These are phyloP conservation scores for Amorpha juglandis DNA, from an alignment of 2,888 invertebrate species.

Conservation along the genomic window DNA sequence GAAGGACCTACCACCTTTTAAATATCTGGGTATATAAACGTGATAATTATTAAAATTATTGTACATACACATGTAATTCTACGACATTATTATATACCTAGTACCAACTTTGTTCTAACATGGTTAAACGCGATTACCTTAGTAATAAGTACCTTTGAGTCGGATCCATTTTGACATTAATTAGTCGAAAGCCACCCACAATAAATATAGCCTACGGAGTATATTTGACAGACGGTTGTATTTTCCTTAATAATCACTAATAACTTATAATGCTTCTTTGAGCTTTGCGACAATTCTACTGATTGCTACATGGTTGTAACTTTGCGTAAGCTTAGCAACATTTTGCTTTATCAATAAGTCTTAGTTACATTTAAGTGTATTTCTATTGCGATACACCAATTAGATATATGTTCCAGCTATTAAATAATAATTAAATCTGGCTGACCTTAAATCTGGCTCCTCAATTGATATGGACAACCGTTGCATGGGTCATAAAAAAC, in stretches of 20 bases:
- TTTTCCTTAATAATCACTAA: constrained; percentile 21
- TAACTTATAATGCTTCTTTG: constrained; percentile 23
- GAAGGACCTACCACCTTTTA: too few species aligned
- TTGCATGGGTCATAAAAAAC: too few species aligned
- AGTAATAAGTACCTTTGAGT: constrained; percentile 26
- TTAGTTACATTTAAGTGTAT: not conserved
- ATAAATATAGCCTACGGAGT: constrained; percentile 6
- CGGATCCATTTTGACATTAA: constrained; percentile 26
- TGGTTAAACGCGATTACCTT: not conserved
- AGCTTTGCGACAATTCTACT: constrained; percentile 8
- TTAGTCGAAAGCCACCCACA: constrained; percentile 24
- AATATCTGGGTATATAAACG: too few species aligned
- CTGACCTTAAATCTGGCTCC: too few species aligned
- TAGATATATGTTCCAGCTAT: not conserved
- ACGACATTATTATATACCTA: not conserved
- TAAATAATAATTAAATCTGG: too few species aligned
- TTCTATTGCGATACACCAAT: not conserved
- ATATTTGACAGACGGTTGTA: constrained; percentile 6
- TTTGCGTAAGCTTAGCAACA: constrained; percentile 28
- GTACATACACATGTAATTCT: too few species aligned
- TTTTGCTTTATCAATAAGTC: constrained; percentile 26
- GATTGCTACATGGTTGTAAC: constrained; percentile 21
- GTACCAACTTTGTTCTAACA: not conserved
- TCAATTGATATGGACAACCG: too few species aligned
- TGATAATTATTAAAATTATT: too few species aligned